A percentile compares a stretch with the other conserved stretches of the same genome.
Evolutionary conservation across 2,888 invertebrate species (phyloP).

Genomic region (Entomobrya multifasciata): DNA sequence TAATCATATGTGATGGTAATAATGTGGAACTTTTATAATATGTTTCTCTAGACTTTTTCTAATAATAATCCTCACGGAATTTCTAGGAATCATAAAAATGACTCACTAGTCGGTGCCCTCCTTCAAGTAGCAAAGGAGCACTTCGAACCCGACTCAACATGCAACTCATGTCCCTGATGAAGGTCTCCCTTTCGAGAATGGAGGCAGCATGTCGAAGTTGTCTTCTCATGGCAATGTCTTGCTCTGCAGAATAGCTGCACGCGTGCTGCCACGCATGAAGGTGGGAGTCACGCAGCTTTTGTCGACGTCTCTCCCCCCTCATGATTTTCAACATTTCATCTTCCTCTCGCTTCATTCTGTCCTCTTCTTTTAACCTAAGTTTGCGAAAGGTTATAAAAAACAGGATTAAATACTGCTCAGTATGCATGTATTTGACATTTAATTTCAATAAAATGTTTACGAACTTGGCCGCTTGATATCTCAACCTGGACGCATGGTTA

Average conservation of each 20-base stretch:
- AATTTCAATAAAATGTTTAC: too few relatives aligned
- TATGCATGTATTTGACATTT: too few relatives aligned
- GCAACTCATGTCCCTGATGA: conserved; percentile 73
- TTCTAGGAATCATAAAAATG: too few relatives aligned
- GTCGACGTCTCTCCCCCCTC: conserved; percentile 75
- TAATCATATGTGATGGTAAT: too few relatives aligned
- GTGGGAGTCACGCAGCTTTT: conserved; percentile 75
- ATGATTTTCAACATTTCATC: conserved; percentile 75
- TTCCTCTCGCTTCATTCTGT: conserved; percentile 75
- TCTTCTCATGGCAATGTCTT: conserved; percentile 78
- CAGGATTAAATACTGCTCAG: too few relatives aligned
- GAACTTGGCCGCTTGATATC: conserved; percentile 78
- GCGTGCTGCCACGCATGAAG: conserved; percentile 78
- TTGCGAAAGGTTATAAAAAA: neutral
- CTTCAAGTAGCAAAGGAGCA: conserved; percentile 78
- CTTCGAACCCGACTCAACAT: conserved; percentile 78
- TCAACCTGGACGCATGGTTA: conserved; percentile 77
- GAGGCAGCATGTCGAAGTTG: conserved; percentile 78
- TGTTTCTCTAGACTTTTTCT: too few relatives aligned
- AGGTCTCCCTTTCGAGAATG: conserved; percentile 77
- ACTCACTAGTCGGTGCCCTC: conserved; percentile 61
- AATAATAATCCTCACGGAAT: too few relatives aligned
- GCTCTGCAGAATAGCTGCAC: conserved; percentile 65
- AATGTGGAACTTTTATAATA: too few relatives aligned
- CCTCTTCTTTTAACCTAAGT: conserved; percentile 46